Base-by-base conservation (phyloP, 2,113 vertebrate genomes). In the Morone chrysops region DNA sequence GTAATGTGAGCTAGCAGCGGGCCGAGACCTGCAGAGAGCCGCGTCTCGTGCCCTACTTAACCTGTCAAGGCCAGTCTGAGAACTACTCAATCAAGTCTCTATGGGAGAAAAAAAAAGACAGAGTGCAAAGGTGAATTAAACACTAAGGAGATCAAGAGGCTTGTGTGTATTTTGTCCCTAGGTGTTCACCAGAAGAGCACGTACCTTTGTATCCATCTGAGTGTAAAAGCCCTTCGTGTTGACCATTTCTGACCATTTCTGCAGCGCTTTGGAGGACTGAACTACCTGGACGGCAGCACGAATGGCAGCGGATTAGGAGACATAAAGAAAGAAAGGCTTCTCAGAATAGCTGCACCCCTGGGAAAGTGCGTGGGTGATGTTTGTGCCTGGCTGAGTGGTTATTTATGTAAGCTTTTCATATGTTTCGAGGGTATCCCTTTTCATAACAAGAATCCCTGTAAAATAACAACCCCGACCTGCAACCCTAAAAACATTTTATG, bases 31-130 rank as follows among this genome's bases (percentile, higher is more conserved):
- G 82, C 80, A 84, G 70, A 82, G 82, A 74, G 59, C 56, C 6
- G 70, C 1, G 53, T 83, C 83, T 75, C 13, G 17, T 88, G 82
- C 68, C 88, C 88, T 87, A 82, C 89, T 89, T 89, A 80, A 87
- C 81, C 81, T 83, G 91, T 90, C 90, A 81, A 45, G 86, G 69
- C 41, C 45, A 62, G 75, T 92, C 82, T 82, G 60, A 84, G 76
- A 81, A 60, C 69, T 47, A 75, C 87, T 93, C 87, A 81, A 85
- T 89, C 92, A 91, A 85, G 75, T n/a, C 78, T 90, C 65, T 65
- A 61, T 45, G 73, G 78, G 65, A 20, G 20, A 22, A 16, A 76
- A 65, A 65, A 61, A 73, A 47, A 68, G n/a, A 48, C 13, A 53
- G 51, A 70, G 75, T 60, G 71, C 61, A 85, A 38, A 88, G 67